Evolutionary conservation across 2,888 invertebrate genomes (phyloP).

Genomic region (Cephus pulcher): DNA sequence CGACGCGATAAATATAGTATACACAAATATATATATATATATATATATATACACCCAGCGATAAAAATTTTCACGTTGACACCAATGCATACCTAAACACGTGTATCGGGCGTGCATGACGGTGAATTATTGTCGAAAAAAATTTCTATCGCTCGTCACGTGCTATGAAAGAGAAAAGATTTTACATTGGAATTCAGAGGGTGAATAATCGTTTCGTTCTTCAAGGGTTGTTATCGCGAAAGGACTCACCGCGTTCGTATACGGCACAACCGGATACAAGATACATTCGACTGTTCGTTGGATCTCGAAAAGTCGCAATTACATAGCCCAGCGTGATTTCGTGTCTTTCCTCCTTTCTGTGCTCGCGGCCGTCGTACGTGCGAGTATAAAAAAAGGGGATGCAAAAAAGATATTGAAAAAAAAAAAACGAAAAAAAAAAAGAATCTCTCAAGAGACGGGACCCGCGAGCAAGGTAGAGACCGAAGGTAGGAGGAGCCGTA

Average conservation of each 20-base stretch:
- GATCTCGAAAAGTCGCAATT: neutral
- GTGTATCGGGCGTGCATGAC: neutral
- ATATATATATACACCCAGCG: no score
- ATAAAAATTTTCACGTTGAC: neutral
- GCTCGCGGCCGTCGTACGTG: neutral
- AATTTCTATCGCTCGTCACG: neutral
- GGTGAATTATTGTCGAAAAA: neutral
- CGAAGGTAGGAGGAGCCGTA: conserved; percentile 42
- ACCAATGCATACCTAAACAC: neutral
- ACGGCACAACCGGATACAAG: neutral
- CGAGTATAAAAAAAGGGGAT: no score
- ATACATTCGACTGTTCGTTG: neutral
- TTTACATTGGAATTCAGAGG: neutral
- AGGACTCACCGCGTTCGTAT: neutral
- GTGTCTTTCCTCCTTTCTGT: neutral
- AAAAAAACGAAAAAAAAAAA: neutral
- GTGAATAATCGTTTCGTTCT: neutral
- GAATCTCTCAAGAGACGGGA: neutral
- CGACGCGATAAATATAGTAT: neutral
- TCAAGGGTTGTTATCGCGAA: neutral
- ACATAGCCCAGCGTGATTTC: neutral
- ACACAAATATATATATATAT: no score
- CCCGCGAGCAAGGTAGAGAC: neutral
- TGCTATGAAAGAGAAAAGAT: neutral
- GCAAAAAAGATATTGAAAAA: neutral